Evolutionary conservation across 2,888 invertebrate species (phyloP), one percentile per base, ranked within the genome.

Genomic region (Dermolepida albohirtum): DNA sequence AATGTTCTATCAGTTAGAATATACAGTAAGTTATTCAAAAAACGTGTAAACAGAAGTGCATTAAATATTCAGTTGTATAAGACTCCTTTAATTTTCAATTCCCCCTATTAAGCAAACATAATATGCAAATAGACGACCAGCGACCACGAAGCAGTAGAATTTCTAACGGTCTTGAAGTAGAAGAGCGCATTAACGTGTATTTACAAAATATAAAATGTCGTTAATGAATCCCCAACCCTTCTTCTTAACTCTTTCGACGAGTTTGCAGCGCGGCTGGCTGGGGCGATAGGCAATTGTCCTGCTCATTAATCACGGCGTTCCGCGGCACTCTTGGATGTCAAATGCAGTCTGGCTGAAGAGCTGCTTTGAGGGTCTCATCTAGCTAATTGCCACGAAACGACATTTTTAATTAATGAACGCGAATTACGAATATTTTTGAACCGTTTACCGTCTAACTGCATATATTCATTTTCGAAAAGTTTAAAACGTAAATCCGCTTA

Each of bases 371-470:
- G 80, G 82, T 81, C 81, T 80, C 81, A 81, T 81, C 82, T 80
- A 80, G 81, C 80, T 83, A 83, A 83, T 83, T 82, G 82, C 82
- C 78, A 79, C 80, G 81, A 79, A 82, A 81, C 82, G 81, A 81
- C 81, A 81, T 82, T 82, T 82, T 82, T 82, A 82, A 82, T 82
- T 82, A 82, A 82, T 82, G 80, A 78, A 78, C 79, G 79, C 76
- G 78, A 77, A 78, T 34, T 62, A 47, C 47, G 47, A 62, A 62
- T 62, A 62, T 62, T 47, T 62, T 47, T 17, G 47, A 34, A 34
- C 34, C 34, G 34, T 34, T 34, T 34, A 34, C 34, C 34, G 34
- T 34, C 34, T 34, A 34, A 34, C 34, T 34, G 34, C 34, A 34
- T 34, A 34, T 34, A 34, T 34, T 34, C 34, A 34, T 34, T 34